phyloP scores from a whole-genome alignment of 2,797 vertebrate genomes.

The Hoplostethus atlanticus region DNA sequence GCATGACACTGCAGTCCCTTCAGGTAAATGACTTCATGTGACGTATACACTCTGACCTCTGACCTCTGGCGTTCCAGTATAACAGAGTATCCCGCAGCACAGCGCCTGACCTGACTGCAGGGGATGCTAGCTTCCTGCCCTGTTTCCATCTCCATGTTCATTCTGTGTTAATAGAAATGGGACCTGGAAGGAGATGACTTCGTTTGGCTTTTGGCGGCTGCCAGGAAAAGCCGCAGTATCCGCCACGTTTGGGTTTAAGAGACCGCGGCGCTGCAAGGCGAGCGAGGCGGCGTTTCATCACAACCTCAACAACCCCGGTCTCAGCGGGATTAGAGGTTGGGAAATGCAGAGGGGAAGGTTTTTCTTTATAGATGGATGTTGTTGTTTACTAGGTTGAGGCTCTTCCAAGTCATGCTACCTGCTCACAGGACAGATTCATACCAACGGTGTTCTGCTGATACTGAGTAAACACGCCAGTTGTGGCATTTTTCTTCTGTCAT shows the following conservation, averaged over 20 bases:
- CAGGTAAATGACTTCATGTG: background rate
- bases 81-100: too few species aligned
- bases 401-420: too few species aligned
- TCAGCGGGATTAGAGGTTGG: slow-evolving; percentile 40
- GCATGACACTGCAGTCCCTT: background rate
- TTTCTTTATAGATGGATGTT: background rate
- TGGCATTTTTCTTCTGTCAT: too few species aligned
- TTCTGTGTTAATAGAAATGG: background rate
- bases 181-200: slow-evolving; percentile 1
- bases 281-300: slow-evolving; percentile 19
- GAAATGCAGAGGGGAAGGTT: slow-evolving; percentile 22
- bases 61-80: too few species aligned
- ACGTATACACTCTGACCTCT: too few species aligned
- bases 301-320: slow-evolving; percentile 30
- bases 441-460: too few species aligned
- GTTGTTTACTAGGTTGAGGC: slow-evolving; percentile 4
- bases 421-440: too few species aligned
- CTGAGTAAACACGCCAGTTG: too few species aligned
- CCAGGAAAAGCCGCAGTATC: slow-evolving; percentile 5
- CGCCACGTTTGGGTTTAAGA: slow-evolving; percentile 7
- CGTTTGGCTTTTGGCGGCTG: slow-evolving; percentile 3
- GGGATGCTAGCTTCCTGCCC: background rate
- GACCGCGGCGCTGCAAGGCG: background rate
- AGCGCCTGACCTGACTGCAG: background rate
- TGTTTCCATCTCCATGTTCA: background rate